Evolutionary conservation across 2,113 vertebrate genomes (phyloP), one percentile per base, ranked within the genome.

Genomic region (Himantopus leucocephalus): DNA sequence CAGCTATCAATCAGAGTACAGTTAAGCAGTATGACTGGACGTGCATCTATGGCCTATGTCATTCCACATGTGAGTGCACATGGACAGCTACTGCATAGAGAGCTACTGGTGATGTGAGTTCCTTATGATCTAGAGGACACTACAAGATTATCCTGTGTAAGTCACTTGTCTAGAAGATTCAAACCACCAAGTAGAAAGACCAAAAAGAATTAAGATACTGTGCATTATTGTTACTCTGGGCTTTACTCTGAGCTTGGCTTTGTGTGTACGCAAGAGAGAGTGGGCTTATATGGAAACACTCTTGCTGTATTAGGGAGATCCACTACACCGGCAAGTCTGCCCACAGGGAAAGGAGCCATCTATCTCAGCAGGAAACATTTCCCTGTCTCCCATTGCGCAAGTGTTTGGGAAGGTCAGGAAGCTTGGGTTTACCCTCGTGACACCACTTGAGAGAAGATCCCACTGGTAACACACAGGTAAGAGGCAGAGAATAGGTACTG

Each of bases 1-100:
- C 15, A 58, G 17, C 29, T 79, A 8, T 50, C 34, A 37, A 2
- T 3, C 0, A 0, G 26, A 75, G 29, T 11, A 62, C 2, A 41
- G 22, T 9, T 37, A 71, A 83, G 20, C 20, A 67, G 43, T 77
- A 34, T 9, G 16, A 37, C 41, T 62, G 47, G 34, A 52, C 0
- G 0, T 67, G 35, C 14, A 23, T 41, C 35, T n/a, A 32, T 35
- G 43, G 19, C 30, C 3, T 4, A 19, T 37, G 63, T 58, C 29
- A 23, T 53, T 60, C 29, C 34, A n/a, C 5, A 3, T 12, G 3
- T 39, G 30, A 77, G 41, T 41, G 70, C 23, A 24, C 0, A 0
- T 24, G 66, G 64, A 39, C 43, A 77, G 21, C 66, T 64, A 39
- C 27, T 78, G 48, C 59, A 48, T 2, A 9, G 79, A 56, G 13